Conservation (phyloP, 2,888 invertebrate genomes). For the Imbricaverruca yamaguchii region DNA sequence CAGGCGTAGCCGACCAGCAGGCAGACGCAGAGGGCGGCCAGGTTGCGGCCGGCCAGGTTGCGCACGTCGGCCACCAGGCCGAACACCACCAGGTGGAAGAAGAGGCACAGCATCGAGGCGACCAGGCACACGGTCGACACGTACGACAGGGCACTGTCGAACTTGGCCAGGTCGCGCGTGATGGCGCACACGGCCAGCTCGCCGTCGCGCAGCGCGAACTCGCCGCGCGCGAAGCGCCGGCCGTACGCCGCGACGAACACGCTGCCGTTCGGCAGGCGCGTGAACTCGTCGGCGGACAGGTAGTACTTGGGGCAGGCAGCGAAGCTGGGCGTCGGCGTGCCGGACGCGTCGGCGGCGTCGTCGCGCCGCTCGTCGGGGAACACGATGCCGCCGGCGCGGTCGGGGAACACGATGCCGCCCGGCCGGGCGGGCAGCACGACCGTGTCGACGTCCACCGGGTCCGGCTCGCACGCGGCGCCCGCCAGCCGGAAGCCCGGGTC, state of each 20-base stretch:
- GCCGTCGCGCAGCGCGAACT: conserved; percentile 17
- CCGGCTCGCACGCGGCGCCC: background rate
- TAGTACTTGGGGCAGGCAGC: conserved; percentile 40
- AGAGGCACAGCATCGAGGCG: conserved; percentile 45
- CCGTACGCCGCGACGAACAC: background rate
- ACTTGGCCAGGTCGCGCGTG: conserved; percentile 33
- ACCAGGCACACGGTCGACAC: conserved; percentile 44
- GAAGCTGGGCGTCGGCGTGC: conserved; percentile 28
- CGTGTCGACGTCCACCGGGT: background rate
- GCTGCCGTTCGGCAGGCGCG: background rate
- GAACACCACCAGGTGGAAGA: conserved; percentile 8
- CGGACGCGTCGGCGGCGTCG: background rate
- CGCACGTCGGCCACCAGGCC: conserved; percentile 36
- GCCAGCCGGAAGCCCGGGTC: background rate
- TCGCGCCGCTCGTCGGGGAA: background rate
- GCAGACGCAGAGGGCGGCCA: conserved; percentile 45
- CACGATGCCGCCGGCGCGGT: background rate
- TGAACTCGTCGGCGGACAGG: conserved; percentile 38
- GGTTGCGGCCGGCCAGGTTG: conserved; percentile 48
- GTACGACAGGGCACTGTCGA: conserved; percentile 41
- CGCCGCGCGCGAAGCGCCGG: background rate
- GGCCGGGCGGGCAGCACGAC: no score
- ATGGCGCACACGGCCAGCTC: conserved; percentile 23
- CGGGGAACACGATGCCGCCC: no score
- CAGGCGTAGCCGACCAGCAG: conserved; percentile 46